phyloP scores from a whole-genome alignment of 2,888 invertebrate genomes.

The Agonum fuliginosum region DNA sequence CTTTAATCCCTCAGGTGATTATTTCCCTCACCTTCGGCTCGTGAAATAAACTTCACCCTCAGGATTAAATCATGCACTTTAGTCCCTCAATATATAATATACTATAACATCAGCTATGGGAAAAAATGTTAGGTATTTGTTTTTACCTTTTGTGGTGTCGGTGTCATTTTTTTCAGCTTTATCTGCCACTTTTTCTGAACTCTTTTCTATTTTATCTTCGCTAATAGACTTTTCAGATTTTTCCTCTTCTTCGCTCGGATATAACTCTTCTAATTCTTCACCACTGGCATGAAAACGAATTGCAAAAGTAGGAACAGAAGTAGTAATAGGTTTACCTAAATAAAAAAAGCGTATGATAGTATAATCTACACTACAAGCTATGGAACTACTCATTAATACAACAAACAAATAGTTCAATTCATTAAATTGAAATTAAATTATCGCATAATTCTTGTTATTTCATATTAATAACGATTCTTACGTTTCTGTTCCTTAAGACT shows the following conservation, averaged over 20 bases:
- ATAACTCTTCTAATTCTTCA: conserved; percentile 83
- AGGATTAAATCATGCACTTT: no score
- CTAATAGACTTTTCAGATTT: conserved; percentile 62
- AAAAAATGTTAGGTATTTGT: no score
- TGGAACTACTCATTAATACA: background rate
- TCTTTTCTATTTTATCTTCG: conserved; percentile 67
- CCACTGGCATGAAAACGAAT: conserved; percentile 86
- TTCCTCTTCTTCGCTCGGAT: conserved; percentile 77
- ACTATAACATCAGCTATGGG: no score
- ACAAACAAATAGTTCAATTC: no score
- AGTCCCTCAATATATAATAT: no score
- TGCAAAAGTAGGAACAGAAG: conserved; percentile 74
- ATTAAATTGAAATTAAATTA: no score
- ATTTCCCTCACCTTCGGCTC: no score
- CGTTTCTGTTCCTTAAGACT: no score
- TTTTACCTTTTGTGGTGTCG: background rate
- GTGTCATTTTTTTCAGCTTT: background rate
- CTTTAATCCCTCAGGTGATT: no score
- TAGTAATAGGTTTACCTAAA: conserved; percentile 71
- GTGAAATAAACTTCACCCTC: no score
- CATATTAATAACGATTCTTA: no score
- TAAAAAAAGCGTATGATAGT: conserved; percentile 43
- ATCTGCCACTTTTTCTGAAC: conserved; percentile 66
- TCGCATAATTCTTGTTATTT: no score
- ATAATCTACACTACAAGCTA: conserved; percentile 34